Evolutionary conservation across 2,113 vertebrate genomes (phyloP).

Genomic region (Geococcyx californianus): DNA sequence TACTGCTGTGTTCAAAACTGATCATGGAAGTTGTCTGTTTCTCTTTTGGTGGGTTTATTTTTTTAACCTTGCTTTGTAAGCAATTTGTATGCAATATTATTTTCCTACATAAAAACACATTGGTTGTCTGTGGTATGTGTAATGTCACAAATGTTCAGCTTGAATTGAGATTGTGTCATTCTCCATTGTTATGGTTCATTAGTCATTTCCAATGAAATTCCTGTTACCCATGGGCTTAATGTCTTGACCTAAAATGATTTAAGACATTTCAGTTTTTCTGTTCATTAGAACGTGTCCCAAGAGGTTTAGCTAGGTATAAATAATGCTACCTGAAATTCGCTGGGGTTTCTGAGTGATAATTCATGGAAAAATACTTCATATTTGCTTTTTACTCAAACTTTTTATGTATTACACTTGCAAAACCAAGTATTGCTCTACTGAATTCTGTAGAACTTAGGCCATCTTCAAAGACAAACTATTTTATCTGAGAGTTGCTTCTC

Average conservation of each 20-base stretch:
- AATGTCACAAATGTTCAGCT: neutral
- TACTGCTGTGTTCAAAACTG: neutral
- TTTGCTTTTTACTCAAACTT: neutral
- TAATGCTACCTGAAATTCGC: neutral
- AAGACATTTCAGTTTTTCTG: neutral
- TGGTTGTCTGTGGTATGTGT: neutral
- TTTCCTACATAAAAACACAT: neutral
- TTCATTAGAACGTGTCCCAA: neutral
- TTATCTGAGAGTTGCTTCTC: neutral
- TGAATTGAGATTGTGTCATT: conserved; percentile 64
- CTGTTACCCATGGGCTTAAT: neutral
- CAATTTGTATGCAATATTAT: neutral
- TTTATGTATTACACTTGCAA: neutral
- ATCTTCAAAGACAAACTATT: neutral
- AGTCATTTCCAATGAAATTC: neutral
- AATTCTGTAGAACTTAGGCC: neutral
- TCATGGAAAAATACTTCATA: neutral
- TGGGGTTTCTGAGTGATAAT: neutral
- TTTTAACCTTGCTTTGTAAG: neutral
- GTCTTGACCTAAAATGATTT: neutral
- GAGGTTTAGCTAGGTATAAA: neutral
- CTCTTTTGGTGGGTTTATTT: neutral
- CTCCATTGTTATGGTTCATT: conserved; percentile 49
- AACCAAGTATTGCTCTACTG: neutral
- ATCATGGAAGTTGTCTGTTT: neutral